Evolutionary conservation across 2,888 invertebrate species (phyloP).

Genomic region (Cancer borealis): DNA sequence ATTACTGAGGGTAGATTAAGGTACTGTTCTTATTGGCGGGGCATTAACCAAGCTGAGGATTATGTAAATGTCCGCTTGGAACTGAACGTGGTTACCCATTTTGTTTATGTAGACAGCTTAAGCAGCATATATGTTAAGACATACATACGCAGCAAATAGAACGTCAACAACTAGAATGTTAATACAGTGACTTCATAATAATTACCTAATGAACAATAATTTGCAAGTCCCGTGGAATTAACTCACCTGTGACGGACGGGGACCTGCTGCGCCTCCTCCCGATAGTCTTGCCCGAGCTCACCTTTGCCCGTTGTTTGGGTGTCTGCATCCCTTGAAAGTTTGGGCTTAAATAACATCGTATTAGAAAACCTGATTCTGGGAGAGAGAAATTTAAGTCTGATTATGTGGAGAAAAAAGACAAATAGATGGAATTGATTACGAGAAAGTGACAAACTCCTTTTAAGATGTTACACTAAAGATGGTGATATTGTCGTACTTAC

Average conservation of each 20-base stretch:
- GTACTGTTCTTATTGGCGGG: no score
- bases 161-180: background rate
- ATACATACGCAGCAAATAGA: no score
- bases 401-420: no score
- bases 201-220: slow-evolving; percentile 20
- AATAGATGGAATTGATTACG: no score
- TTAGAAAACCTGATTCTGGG: no score
- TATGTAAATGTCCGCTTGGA: slow-evolving; percentile 1
- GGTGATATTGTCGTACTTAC: no score
- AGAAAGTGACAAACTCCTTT: no score
- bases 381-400: no score
- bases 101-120: background rate
- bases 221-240: background rate
- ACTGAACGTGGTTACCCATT: background rate
- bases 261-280: background rate
- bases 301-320: background rate
- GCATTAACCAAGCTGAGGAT: background rate
- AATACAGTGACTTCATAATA: slow-evolving; percentile 20
- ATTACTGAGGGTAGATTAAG: no score
- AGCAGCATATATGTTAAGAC: no score
- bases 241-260: background rate
- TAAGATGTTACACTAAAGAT: no score
- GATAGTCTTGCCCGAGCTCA: background rate
- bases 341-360: no score
- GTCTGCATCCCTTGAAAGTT: background rate